Evolutionary conservation across 2,797 vertebrate genomes (phyloP).

Genomic region (Paguma larvata): DNA sequence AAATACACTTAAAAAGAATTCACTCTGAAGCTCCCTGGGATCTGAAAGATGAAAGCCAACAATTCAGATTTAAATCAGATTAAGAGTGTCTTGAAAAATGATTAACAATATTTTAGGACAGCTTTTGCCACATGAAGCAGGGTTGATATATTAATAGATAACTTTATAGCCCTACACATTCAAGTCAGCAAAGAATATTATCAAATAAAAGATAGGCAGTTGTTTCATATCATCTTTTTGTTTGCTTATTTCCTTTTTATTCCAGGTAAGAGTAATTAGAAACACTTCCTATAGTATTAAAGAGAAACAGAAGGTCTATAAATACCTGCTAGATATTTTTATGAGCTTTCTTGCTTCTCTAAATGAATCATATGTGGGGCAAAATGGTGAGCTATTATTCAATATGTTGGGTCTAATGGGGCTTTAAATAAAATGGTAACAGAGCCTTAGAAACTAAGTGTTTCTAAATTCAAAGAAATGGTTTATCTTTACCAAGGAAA

Average conservation of each 20-base stretch:
- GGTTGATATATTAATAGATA: not conserved
- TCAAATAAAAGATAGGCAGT: not conserved
- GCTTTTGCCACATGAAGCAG: not conserved
- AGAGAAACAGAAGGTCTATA: constrained; percentile 53
- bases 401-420: constrained; percentile 68
- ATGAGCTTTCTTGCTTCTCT: constrained; percentile 62
- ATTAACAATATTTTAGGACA: not conserved
- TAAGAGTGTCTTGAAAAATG: not conserved
- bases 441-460: constrained; percentile 66
- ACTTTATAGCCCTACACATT: not conserved
- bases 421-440: constrained; percentile 79
- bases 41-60: constrained; percentile 39
- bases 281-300: constrained; percentile 41
- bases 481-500: constrained; percentile 67
- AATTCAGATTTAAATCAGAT: not conserved
- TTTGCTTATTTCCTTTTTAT: constrained; percentile 52
- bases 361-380: constrained; percentile 62
- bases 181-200: not conserved
- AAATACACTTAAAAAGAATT: not conserved
- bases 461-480: constrained; percentile 74
- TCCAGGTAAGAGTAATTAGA: constrained; percentile 49
- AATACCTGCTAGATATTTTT: constrained; percentile 63
- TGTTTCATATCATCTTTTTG: not conserved
- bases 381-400: constrained; percentile 70
- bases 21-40: not conserved